Conservation (phyloP, 2,797 vertebrate species). For the Momotus momota region DNA sequence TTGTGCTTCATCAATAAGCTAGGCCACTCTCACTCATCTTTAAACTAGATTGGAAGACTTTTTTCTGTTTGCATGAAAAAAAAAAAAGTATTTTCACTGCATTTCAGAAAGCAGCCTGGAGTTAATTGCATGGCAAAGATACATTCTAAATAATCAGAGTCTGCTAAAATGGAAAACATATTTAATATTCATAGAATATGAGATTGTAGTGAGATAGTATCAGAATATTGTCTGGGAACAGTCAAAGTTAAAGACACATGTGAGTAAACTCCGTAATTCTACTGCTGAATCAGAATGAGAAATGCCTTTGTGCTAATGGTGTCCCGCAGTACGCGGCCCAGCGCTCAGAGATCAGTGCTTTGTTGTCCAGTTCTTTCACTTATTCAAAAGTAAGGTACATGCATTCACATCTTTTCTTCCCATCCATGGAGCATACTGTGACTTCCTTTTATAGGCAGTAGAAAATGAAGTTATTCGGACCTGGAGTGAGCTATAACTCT, state of each 20-base stretch:
- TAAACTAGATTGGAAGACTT: not conserved
- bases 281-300: not conserved
- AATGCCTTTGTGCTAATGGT: not conserved
- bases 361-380: not conserved
- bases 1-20: not conserved
- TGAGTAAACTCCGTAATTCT: not conserved
- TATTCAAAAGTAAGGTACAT: not conserved
- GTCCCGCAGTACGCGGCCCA: fast-evolving
- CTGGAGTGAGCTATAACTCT: not conserved
- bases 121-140: not conserved
- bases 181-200: not conserved
- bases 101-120: not conserved
- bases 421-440: not conserved
- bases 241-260: not conserved
- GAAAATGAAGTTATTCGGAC: not conserved
- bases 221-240: not conserved
- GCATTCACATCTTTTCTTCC: not conserved
- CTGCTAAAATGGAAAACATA: not conserved
- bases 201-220: not conserved
- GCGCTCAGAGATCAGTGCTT: not conserved
- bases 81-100: not conserved
- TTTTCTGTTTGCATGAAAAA: not conserved
- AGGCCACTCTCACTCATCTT: not conserved
- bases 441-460: not conserved
- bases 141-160: not conserved